phyloP scores from a whole-genome alignment of 2,797 vertebrate species.

The Epinephelus awoara region DNA sequence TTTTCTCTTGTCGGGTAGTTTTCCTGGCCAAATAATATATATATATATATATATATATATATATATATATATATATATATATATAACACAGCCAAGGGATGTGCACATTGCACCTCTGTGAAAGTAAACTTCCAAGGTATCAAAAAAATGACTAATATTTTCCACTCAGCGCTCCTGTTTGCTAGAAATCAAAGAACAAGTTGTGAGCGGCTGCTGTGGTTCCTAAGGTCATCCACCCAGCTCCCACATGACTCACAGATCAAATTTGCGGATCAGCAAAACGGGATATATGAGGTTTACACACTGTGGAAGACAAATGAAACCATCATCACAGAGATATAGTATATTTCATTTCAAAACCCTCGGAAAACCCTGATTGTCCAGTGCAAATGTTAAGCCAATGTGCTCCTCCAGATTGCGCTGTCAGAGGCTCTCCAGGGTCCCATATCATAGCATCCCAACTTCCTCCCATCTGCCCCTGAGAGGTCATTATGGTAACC shows the following conservation, averaged over 20 bases:
- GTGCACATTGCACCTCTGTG: not conserved
- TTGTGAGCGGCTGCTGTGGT: not conserved
- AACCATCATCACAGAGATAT: constrained; percentile 8
- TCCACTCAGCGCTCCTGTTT: not conserved
- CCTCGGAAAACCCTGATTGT: constrained; percentile 14
- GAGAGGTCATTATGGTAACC: constrained; percentile 76
- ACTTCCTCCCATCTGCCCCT: constrained; percentile 45
- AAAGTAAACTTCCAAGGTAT: constrained; percentile 1
- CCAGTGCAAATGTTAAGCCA: constrained; percentile 41
- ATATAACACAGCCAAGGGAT: not conserved
- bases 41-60: not conserved
- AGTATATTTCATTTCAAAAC: constrained; percentile 28
- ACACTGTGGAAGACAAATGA: constrained; percentile 7
- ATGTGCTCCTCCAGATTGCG: constrained; percentile 34
- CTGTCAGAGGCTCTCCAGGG: constrained; percentile 42
- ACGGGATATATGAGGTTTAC: constrained; percentile 1
- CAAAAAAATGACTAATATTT: not conserved
- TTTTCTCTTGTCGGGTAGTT: constrained; percentile 5
- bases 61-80: not conserved
- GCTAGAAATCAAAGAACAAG: constrained; percentile 4
- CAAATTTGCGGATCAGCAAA: constrained; percentile 14
- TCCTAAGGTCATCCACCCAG: not conserved
- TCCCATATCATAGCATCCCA: constrained; percentile 37
- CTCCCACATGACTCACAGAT: not conserved
- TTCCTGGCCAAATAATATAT: constrained; percentile 10